These are phyloP conservation scores for Cairina moschata DNA, from an alignment of 2,113 vertebrate species.

Conservation along the genomic window DNA sequence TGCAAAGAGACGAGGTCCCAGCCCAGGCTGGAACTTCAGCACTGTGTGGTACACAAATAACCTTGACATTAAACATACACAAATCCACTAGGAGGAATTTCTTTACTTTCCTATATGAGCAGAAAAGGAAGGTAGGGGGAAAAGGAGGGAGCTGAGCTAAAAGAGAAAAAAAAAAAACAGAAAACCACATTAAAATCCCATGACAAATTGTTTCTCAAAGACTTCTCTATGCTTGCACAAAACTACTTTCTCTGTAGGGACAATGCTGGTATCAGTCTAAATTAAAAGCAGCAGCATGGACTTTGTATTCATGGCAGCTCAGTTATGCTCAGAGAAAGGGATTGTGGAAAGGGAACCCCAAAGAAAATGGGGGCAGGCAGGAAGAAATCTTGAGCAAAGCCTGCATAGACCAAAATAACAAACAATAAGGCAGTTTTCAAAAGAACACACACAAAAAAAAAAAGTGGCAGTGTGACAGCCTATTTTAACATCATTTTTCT, in stretches of 20 bases:
- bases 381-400: neutral
- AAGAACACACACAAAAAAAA: neutral
- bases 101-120: neutral
- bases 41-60: neutral
- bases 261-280: neutral
- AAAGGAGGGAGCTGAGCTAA: neutral
- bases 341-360: neutral
- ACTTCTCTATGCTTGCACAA: neutral
- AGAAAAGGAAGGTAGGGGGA: neutral
- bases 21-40: neutral
- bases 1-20: neutral
- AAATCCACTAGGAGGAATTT: neutral
- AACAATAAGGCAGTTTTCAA: neutral
- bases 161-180: neutral
- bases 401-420: neutral
- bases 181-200: neutral
- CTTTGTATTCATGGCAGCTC: neutral
- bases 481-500: neutral
- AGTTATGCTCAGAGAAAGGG: neutral
- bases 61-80: neutral
- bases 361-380: neutral
- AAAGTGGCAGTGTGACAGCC: neutral
- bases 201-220: neutral
- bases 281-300: neutral
- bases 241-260: accelerated